These are phyloP conservation scores for Gymnosoma rotundatum DNA, from an alignment of 2,888 invertebrate species.

Conservation along the genomic window DNA sequence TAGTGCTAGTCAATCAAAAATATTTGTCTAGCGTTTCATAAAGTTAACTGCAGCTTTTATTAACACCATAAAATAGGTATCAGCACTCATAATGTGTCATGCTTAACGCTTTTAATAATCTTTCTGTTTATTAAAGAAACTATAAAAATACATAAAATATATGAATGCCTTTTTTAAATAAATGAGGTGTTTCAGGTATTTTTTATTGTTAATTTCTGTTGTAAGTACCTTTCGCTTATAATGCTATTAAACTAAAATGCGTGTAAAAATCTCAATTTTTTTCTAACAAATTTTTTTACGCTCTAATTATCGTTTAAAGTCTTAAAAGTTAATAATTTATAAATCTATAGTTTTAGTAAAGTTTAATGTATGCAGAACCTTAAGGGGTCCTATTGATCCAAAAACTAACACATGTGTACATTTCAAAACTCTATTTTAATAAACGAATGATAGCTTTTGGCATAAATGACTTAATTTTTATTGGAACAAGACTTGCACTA, in stretches of 20 bases:
- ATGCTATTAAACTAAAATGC: conserved; percentile 37
- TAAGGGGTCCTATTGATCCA: too few species aligned
- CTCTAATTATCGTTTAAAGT: conserved; percentile 23
- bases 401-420: too few species aligned
- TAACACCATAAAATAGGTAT: conserved; percentile 26
- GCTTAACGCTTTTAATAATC: conserved; percentile 22
- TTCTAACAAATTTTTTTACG: conserved; percentile 5
- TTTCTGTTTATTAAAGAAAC: conserved; percentile 15
- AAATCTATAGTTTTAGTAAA: too few species aligned
- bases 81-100: background rate
- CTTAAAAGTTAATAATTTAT: background rate
- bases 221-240: conserved; percentile 25
- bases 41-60: background rate
- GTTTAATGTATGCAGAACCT: too few species aligned
- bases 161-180: conserved; percentile 25
- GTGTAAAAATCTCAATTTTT: conserved; percentile 42
- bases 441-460: too few species aligned
- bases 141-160: conserved; percentile 2
- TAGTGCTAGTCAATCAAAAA: too few species aligned
- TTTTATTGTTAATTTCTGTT: conserved; percentile 29
- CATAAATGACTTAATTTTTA: too few species aligned
- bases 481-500: too few species aligned
- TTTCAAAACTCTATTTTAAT: too few species aligned
- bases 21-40: too few species aligned
- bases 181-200: conserved; percentile 57